Evolutionary conservation across 2,113 vertebrate genomes (phyloP), one percentile per base, ranked within the genome.

Genomic region (Poeciliopsis occidentalis): DNA sequence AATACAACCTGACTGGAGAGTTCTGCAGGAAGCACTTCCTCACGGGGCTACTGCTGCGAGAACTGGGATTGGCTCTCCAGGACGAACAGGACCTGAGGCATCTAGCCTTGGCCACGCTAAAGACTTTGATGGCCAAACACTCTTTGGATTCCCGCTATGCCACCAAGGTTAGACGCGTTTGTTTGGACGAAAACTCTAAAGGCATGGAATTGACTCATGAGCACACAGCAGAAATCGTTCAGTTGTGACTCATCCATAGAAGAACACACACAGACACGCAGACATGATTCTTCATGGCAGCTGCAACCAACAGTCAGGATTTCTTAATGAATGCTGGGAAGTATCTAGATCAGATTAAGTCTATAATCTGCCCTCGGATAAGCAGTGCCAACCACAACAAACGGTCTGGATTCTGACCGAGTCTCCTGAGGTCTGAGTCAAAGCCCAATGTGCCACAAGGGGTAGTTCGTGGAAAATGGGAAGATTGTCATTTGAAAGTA

Each of bases 1-100:
- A 99, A 90, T 98, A 99, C 89, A 99, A 96, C 1, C 27, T 99
- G 90, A 99, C 98, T 0, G 98, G 98, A 76, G 97, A 99, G 84
- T 99, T 98, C 91, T 99, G 98, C 93, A 96, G 96, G 75, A 99
- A 98, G 80, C 98, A 99, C 89, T 99, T 99, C 85, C 92, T 99
- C 75, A 97, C 98, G 0, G 98, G 98, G 70, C 92, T 98, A 83
- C 88, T 99, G 85, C 94, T 99, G 37, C 92, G 97, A 77, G 98
- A 99, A 84, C 95, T 99, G 86, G 98, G 97, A 13, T 95, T 98
- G 92, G 97, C 98, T 4, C 90, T 99, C 26, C 98, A 99, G 79
- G 97, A 99, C 47, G 98, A 99, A 76, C 98, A 99, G 91, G 97
- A 99, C 80, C 94, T 99, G 62, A 94, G 98, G 64, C 98, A 99